These are phyloP conservation scores for Calvadosia cruxmelitensis DNA, from an alignment of 30 jellyfish, hydroid and myxozoan genomes.

Conservation along the genomic window DNA sequence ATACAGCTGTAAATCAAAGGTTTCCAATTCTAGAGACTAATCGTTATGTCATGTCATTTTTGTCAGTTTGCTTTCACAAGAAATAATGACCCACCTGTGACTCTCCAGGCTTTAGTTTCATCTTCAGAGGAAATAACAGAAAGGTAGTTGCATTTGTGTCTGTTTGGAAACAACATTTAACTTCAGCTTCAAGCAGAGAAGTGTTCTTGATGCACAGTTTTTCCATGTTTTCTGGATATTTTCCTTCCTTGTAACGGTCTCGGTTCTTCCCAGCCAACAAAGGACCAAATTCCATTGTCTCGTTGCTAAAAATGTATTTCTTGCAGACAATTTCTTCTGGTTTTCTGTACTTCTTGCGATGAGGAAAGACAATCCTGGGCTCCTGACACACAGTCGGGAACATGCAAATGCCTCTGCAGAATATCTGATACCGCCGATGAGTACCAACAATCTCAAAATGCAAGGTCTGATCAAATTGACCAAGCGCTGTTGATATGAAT, in stretches of 20 bases:
- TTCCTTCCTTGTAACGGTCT: constrained; percentile 89
- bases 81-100: constrained; percentile 78
- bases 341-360: constrained; percentile 61
- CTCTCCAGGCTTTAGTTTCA: constrained; percentile 67
- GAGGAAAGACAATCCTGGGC: constrained; percentile 90
- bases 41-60: no score
- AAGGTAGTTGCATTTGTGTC: constrained; percentile 89
- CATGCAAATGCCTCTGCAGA: constrained; percentile 91
- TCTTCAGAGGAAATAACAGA: constrained; percentile 54
- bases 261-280: constrained; percentile 93
- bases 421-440: constrained; percentile 67
- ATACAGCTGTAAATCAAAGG: no score
- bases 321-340: constrained; percentile 80
- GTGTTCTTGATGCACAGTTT: constrained; percentile 61
- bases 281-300: constrained; percentile 85
- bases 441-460: constrained; percentile 89
- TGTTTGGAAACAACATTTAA: constrained; percentile 51
- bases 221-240: constrained; percentile 95
- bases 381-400: constrained; percentile 87
- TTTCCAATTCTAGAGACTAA: no score
- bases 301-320: constrained; percentile 56
- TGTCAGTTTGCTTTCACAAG: no score
- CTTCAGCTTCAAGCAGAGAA: constrained; percentile 82
- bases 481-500: constrained; percentile 71
- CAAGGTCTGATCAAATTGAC: constrained; percentile 84